These are phyloP conservation scores for Cryptocephalus moraei DNA, from an alignment of 2,888 invertebrate species.

Conservation along the genomic window DNA sequence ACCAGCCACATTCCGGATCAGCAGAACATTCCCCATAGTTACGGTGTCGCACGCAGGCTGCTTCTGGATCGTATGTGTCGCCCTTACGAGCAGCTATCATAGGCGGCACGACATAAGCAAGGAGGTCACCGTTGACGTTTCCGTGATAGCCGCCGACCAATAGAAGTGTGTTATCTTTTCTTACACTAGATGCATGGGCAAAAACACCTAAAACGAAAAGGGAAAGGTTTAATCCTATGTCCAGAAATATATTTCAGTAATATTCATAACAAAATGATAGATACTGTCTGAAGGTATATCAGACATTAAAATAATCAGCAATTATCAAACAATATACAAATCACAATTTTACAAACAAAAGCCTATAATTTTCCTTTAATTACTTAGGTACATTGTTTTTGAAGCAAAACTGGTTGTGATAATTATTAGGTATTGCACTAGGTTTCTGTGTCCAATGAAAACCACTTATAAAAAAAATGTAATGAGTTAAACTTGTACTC, in stretches of 20 bases:
- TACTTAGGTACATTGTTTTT: too few species aligned
- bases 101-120: slow-evolving; percentile 78
- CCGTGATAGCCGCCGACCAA: slow-evolving; percentile 87
- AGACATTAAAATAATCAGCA: too few species aligned
- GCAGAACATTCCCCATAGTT: slow-evolving; percentile 72
- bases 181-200: slow-evolving; percentile 75
- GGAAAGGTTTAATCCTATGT: not conserved
- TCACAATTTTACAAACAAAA: too few species aligned
- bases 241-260: not conserved
- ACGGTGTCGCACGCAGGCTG: slow-evolving; percentile 63
- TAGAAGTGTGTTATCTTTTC: slow-evolving; percentile 74
- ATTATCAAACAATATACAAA: too few species aligned
- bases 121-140: slow-evolving; percentile 77
- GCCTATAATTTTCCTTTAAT: too few species aligned
- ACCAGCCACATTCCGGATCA: slow-evolving; percentile 93
- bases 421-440: too few species aligned
- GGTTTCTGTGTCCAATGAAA: too few species aligned
- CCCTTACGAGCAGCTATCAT: slow-evolving; percentile 64
- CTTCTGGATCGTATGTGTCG: slow-evolving; percentile 59
- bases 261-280: too few species aligned
- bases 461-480: too few species aligned
- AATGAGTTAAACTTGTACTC: too few species aligned
- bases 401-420: too few species aligned
- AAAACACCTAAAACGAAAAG: slow-evolving; percentile 50
- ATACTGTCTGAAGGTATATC: too few species aligned